Percentiles rank a stretch among this genome's conserved stretches.
phyloP scores from a whole-genome alignment of 2,888 invertebrate genomes.

The Scrobipalpa costella region DNA sequence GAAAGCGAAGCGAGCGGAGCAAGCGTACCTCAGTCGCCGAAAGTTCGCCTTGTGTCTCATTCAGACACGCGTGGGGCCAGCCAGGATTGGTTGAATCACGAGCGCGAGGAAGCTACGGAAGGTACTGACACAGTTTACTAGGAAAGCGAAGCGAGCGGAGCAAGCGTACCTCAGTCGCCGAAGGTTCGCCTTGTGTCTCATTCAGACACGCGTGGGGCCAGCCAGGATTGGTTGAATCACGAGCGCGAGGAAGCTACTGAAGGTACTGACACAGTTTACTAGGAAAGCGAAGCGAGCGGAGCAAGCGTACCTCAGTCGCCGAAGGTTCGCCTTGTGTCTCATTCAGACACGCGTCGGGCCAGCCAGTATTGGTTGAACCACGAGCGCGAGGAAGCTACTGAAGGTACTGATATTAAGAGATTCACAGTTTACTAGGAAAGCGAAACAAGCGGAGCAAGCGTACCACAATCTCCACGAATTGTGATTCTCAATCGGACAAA shows the following conservation, averaged over 20 bases:
- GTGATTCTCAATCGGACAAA: no score
- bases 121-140: no score
- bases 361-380: conserved; percentile 14
- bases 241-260: conserved; percentile 2
- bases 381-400: conserved; percentile 1
- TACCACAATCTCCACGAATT: no score
- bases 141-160: no score
- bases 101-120: background rate
- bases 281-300: background rate
- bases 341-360: conserved; percentile 7
- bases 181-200: conserved; percentile 15
- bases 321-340: conserved; percentile 15
- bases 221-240: conserved; percentile 10
- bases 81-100: background rate
- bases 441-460: no score
- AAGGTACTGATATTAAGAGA: no score
- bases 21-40: no score
- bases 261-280: no score
- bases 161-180: background rate
- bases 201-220: conserved; percentile 9
- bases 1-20: background rate
- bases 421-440: no score
- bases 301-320: background rate
- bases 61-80: background rate
- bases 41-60: no score